These are phyloP conservation scores for Petromus typicus DNA, from an alignment of 2,113 vertebrate species.

Conservation along the genomic window DNA sequence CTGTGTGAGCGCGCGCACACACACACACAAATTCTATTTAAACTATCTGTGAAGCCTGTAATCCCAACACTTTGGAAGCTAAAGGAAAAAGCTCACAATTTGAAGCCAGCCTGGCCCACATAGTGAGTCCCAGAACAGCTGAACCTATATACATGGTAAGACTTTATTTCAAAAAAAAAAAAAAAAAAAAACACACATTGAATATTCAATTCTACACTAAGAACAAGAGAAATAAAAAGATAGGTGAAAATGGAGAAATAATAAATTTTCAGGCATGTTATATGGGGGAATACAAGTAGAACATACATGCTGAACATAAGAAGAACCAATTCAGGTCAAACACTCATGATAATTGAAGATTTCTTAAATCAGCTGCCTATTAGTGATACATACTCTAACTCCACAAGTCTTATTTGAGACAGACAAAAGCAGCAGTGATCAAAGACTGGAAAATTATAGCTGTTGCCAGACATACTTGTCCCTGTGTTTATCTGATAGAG, in stretches of 20 bases:
- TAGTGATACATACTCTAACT: slow-evolving; percentile 3
- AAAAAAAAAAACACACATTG: no score
- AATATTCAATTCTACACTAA: background rate
- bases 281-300: background rate
- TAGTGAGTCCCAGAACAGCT: background rate
- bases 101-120: background rate
- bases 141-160: background rate
- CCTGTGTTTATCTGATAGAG: background rate
- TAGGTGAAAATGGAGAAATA: background rate
- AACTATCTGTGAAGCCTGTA: background rate
- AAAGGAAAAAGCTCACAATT: background rate
- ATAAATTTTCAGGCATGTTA: background rate
- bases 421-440: background rate
- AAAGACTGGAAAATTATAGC: background rate
- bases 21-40: background rate
- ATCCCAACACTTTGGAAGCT: background rate
- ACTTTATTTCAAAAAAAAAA: background rate
- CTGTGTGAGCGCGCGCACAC: no score
- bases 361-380: background rate
- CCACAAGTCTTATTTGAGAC: background rate
- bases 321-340: background rate
- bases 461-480: background rate
- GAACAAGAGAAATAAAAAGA: slow-evolving; percentile 28
- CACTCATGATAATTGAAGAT: background rate
- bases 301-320: background rate